These are phyloP conservation scores for Spisula subtruncata DNA, from an alignment of 2,888 invertebrate genomes.

Conservation along the genomic window DNA sequence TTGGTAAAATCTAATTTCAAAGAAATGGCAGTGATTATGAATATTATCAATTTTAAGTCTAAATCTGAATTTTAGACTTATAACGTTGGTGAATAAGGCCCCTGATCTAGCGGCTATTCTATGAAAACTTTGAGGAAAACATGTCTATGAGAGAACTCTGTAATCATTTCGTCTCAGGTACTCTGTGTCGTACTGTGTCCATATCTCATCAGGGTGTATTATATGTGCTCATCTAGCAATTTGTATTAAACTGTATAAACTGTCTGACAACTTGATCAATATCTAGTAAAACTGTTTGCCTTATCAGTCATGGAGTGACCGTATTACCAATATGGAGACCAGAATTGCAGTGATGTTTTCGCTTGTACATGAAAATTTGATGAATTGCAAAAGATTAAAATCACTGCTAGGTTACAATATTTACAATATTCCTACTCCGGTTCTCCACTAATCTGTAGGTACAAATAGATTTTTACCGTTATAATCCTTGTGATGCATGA, in stretches of 20 bases:
- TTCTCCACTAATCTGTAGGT: too few species aligned
- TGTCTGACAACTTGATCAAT: not conserved
- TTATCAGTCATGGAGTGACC: not conserved
- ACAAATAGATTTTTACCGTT: too few species aligned
- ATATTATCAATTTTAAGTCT: too few species aligned
- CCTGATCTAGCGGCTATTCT: not conserved
- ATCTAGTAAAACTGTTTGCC: conserved; percentile 3
- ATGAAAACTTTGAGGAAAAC: not conserved
- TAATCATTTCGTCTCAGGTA: conserved; percentile 52
- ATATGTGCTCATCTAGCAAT: not conserved
- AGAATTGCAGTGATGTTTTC: not conserved
- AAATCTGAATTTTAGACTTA: too few species aligned
- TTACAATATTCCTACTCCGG: too few species aligned
- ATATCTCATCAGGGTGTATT: conserved; percentile 16
- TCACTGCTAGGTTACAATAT: not conserved
- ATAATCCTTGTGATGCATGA: too few species aligned
- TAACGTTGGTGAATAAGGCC: too few species aligned
- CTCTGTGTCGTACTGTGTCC: conserved; percentile 51
- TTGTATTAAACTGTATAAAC: not conserved
- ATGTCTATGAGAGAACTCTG: conserved; percentile 31
- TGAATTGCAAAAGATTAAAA: not conserved
- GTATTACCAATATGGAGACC: too few species aligned
- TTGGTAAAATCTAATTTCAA: too few species aligned
- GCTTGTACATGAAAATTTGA: not conserved
- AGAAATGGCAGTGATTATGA: too few species aligned